Evolutionary conservation across 2,888 invertebrate species (phyloP).

Genomic region (Diarsia rubi): DNA sequence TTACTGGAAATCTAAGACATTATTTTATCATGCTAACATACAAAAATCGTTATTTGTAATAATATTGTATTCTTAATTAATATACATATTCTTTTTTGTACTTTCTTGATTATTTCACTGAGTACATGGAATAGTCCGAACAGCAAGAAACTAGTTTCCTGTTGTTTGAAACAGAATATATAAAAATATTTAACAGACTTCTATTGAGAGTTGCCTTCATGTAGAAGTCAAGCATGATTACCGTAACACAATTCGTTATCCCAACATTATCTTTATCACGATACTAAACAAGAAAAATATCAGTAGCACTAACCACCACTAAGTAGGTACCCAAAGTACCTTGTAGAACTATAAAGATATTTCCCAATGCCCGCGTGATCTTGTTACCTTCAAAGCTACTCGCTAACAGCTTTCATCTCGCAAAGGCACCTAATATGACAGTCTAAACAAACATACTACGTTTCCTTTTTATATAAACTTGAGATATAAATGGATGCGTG

Average conservation of each 20-base stretch:
- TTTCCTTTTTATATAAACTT: constrained; percentile 64
- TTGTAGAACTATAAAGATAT: constrained; percentile 45
- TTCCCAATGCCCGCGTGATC: constrained; percentile 43
- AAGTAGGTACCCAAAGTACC: constrained; percentile 40
- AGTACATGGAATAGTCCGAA: too few species aligned
- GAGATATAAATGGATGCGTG: constrained; percentile 57
- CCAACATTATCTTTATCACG: background rate
- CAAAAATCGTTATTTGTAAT: too few species aligned
- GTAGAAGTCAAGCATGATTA: background rate
- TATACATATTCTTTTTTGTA: too few species aligned
- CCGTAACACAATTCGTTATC: background rate
- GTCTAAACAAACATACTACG: constrained; percentile 62
- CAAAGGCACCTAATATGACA: constrained; percentile 56
- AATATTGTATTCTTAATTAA: too few species aligned
- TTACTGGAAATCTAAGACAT: background rate
- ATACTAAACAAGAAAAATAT: background rate
- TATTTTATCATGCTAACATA: background rate
- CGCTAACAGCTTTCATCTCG: constrained; percentile 61
- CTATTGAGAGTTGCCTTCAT: background rate
- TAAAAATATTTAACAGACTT: too few species aligned
- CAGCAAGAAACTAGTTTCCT: too few species aligned
- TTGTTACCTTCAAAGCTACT: constrained; percentile 56
- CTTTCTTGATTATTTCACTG: background rate
- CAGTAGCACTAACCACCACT: constrained; percentile 24
- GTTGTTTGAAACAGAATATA: too few species aligned